phyloP scores from a whole-genome alignment of 2,113 vertebrate species.

The Rhinogobius similis region DNA sequence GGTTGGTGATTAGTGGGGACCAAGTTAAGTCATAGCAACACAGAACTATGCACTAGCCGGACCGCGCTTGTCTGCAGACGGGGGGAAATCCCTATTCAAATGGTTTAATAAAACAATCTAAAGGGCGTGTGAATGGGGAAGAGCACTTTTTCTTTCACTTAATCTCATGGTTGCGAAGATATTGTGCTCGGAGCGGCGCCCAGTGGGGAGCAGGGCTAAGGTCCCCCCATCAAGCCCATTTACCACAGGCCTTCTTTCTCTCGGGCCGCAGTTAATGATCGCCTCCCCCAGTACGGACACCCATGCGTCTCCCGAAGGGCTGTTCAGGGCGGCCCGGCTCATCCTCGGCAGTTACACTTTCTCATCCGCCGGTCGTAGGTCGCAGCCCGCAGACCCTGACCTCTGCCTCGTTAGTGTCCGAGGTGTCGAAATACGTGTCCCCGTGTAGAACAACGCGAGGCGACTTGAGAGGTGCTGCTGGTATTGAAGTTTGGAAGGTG shows the following conservation, averaged over 20 bases:
- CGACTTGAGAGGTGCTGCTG: neutral
- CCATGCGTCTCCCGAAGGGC: constrained; percentile 86
- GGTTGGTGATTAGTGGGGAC: constrained; percentile 96
- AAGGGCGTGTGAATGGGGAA: constrained; percentile 99
- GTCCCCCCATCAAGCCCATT: constrained; percentile 90
- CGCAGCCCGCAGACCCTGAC: constrained; percentile 85
- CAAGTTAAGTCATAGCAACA: constrained; percentile 99
- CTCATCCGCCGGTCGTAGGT: constrained; percentile 88
- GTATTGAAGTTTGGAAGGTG: neutral
- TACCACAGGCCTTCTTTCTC: constrained; percentile 87
- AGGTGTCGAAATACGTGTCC: constrained; percentile 27
- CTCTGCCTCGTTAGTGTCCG: constrained; percentile 74
- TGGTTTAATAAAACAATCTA: constrained; percentile 96
- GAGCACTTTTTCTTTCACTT: constrained; percentile 96
- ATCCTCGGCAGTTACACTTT: constrained; percentile 92
- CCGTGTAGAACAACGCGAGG: neutral
- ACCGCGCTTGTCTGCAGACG: constrained; percentile 87
- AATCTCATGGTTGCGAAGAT: constrained; percentile 96
- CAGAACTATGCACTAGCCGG: constrained; percentile 93
- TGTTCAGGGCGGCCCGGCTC: constrained; percentile 81
- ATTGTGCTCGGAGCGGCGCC: constrained; percentile 91
- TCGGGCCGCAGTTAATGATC: constrained; percentile 92
- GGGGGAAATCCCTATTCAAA: constrained; percentile 97
- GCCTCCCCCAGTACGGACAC: constrained; percentile 85
- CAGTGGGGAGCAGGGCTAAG: constrained; percentile 88